phyloP scores from a whole-genome alignment of 2,888 invertebrate species.

The Drosophila algonquin region DNA sequence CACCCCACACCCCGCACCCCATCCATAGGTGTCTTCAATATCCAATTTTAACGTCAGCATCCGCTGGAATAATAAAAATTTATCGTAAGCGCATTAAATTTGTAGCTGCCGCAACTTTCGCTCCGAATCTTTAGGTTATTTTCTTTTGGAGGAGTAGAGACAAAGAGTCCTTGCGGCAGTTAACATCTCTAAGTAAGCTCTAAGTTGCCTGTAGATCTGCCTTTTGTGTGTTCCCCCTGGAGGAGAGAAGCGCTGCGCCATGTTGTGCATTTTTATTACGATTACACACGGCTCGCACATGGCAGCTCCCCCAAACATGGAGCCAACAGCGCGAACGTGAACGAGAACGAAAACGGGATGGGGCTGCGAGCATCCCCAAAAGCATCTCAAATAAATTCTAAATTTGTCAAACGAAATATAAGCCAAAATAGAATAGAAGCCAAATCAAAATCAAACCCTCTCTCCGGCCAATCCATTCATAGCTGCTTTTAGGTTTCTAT shows the following conservation, averaged over 20 bases:
- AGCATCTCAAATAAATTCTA: slow-evolving; percentile 58
- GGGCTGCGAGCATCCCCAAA: not conserved
- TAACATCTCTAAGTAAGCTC: slow-evolving; percentile 50
- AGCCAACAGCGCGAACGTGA: no score
- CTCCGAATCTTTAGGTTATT: slow-evolving; percentile 21
- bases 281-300: slow-evolving; percentile 44
- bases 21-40: slow-evolving; percentile 40
- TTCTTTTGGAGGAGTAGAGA: slow-evolving; percentile 18
- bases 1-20: not conserved
- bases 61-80: slow-evolving; percentile 69
- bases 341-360: no score
- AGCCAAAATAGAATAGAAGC: slow-evolving; percentile 56
- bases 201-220: slow-evolving; percentile 41
- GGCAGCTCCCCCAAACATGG: not conserved
- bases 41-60: slow-evolving; percentile 58
- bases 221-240: slow-evolving; percentile 32
- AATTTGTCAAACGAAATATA: slow-evolving; percentile 57
- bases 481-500: slow-evolving; percentile 43
- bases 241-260: slow-evolving; percentile 26
- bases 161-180: slow-evolving; percentile 41
- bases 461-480: slow-evolving; percentile 28
- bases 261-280: slow-evolving; percentile 73
- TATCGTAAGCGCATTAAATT: slow-evolving; percentile 71
- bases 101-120: slow-evolving; percentile 54
- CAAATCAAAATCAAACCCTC: slow-evolving; percentile 16